Conservation (phyloP, 2,113 vertebrate species). For the Zosterops lateralis region DNA sequence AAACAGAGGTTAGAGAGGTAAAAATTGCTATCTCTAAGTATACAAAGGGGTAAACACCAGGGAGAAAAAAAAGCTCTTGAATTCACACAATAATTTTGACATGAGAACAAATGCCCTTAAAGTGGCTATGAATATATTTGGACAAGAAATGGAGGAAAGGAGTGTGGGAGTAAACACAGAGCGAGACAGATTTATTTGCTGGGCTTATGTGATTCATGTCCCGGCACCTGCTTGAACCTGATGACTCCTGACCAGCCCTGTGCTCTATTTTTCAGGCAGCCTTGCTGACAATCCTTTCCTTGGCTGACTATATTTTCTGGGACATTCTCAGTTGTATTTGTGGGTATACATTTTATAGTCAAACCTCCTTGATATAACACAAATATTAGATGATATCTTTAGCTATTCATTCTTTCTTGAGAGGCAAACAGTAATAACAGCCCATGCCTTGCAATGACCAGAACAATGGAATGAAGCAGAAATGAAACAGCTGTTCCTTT, state of each 20-base stretch:
- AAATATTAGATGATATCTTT: not conserved
- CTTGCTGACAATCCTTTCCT: not conserved
- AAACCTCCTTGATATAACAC: not conserved
- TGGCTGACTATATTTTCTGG: not conserved
- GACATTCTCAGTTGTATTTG: not conserved
- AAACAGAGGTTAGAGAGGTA: not conserved
- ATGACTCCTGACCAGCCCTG: not conserved
- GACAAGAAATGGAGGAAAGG: not conserved
- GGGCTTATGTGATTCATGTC: not conserved
- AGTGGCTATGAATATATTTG: not conserved
- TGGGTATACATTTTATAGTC: not conserved
- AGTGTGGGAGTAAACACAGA: not conserved
- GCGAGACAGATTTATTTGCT: not conserved
- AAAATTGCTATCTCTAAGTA: not conserved
- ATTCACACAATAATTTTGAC: conserved; percentile 4
- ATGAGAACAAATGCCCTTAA: not conserved
- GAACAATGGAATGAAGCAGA: not conserved
- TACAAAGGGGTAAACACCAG: not conserved
- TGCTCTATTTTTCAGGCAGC: not conserved
- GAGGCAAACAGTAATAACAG: not conserved
- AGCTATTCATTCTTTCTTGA: not conserved
- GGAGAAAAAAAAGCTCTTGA: not conserved
- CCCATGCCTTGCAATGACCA: not conserved
- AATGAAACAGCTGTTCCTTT: not conserved
- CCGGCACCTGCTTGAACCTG: not conserved